phyloP scores from a whole-genome alignment of 2,797 vertebrate genomes.

The Scomberomorus guttatus region DNA sequence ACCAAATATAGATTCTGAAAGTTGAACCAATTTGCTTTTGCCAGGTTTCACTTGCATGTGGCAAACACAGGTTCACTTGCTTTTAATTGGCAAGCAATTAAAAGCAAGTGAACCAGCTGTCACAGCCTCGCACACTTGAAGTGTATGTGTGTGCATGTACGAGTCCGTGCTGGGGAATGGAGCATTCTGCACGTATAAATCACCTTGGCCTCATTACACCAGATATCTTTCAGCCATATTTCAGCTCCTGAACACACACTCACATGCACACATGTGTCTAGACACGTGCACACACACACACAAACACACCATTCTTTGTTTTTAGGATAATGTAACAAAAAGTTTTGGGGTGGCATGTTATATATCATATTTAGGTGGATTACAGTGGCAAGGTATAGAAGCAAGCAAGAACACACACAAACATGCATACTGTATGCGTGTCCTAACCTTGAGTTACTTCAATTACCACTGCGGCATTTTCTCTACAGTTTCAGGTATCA shows the following conservation, averaged over 20 bases:
- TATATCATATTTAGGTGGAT: slow-evolving; percentile 4
- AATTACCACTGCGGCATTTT: slow-evolving; percentile 40
- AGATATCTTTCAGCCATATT: slow-evolving; percentile 51
- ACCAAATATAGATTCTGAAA: slow-evolving; percentile 37
- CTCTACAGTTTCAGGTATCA: slow-evolving; percentile 40
- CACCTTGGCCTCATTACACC: slow-evolving; percentile 74
- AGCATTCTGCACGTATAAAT: slow-evolving; percentile 70
- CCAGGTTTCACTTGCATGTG: slow-evolving; percentile 17
- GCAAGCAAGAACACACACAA: neutral
- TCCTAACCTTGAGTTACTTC: slow-evolving; percentile 34
- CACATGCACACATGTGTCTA: neutral
- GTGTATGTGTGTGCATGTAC: slow-evolving; percentile 29
- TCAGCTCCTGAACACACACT: slow-evolving; percentile 13
- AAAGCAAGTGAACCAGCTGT: slow-evolving; percentile 55
- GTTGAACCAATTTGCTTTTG: slow-evolving; percentile 30
- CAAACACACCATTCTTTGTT: neutral
- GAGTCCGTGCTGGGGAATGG: slow-evolving; percentile 32
- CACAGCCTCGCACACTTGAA: slow-evolving; percentile 15
- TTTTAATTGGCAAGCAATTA: slow-evolving; percentile 42
- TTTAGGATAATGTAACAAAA: neutral
- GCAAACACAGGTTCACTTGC: slow-evolving; percentile 24
- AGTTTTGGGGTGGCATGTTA: neutral
- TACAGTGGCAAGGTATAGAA: neutral
- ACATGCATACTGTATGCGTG: slow-evolving; percentile 1
- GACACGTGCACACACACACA: neutral